Evolutionary conservation across 2,888 invertebrate species (phyloP).

Genomic region (Limnephilus rhombicus): DNA sequence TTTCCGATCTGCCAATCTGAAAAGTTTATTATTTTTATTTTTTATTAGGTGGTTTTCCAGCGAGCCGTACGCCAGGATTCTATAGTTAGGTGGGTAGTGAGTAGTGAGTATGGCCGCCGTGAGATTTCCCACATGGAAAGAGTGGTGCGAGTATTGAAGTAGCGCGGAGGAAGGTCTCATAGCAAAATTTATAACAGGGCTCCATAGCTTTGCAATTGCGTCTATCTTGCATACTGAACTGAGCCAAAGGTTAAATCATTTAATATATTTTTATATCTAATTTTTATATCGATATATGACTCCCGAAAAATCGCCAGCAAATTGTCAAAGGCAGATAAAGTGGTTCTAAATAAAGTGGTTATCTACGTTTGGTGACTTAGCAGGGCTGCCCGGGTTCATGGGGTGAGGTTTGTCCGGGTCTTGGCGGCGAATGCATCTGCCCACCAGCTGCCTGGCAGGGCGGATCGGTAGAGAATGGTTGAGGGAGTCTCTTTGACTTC

Average conservation of each 20-base stretch:
- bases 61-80: neutral
- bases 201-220: neutral
- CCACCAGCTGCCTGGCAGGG: too few relatives aligned
- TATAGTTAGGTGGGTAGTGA: neutral
- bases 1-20: neutral
- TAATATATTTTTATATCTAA: too few relatives aligned
- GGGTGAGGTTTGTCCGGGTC: too few relatives aligned
- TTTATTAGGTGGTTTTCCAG: neutral
- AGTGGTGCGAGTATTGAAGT: neutral
- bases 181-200: neutral
- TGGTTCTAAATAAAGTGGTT: too few relatives aligned
- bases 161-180: neutral
- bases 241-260: neutral
- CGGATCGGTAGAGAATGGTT: too few relatives aligned
- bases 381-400: too few relatives aligned
- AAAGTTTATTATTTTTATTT: neutral
- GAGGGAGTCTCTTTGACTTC: too few relatives aligned
- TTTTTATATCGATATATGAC: too few relatives aligned
- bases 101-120: neutral
- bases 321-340: neutral
- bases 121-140: slow-evolving; percentile 30
- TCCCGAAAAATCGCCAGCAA: neutral
- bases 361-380: too few relatives aligned
- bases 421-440: too few relatives aligned
- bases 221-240: neutral